A percentile compares a stretch with the other conserved stretches of the same genome.
phyloP scores from a whole-genome alignment of 2,888 invertebrate genomes.

The Villa cingulata region DNA sequence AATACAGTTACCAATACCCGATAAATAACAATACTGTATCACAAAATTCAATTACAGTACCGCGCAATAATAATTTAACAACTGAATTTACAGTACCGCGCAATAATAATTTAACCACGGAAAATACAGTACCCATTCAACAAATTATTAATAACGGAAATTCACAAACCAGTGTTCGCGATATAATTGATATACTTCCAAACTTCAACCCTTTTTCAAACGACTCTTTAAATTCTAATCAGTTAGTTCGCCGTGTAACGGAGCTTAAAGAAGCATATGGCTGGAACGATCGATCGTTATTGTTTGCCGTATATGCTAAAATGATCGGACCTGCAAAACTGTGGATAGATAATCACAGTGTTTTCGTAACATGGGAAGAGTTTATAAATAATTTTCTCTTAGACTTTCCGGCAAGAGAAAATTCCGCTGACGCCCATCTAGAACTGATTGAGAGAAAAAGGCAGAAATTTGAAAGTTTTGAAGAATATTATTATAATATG shows the following conservation, averaged over 20 bases:
- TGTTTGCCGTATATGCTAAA: background rate
- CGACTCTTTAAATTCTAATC: background rate
- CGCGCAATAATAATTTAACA: no score
- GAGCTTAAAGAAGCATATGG: background rate
- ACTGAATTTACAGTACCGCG: no score
- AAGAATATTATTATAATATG: conserved; percentile 1
- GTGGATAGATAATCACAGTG: background rate
- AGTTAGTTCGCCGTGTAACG: background rate
- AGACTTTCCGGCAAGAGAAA: background rate
- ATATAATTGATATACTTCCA: background rate
- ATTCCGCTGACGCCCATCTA: conserved; percentile 1
- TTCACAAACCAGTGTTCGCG: no score
- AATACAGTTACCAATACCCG: no score
- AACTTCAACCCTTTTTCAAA: background rate
- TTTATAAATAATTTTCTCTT: background rate
- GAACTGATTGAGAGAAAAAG: background rate
- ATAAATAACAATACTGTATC: no score
- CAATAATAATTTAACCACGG: no score
- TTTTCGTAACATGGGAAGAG: no score
- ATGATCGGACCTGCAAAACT: conserved; percentile 3
- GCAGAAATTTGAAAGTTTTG: background rate
- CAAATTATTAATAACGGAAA: no score
- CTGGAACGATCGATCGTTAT: background rate
- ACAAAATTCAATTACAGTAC: no score
- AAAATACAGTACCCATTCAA: no score